Conservation (phyloP, 2,888 invertebrate species). For the Labia minor region DNA sequence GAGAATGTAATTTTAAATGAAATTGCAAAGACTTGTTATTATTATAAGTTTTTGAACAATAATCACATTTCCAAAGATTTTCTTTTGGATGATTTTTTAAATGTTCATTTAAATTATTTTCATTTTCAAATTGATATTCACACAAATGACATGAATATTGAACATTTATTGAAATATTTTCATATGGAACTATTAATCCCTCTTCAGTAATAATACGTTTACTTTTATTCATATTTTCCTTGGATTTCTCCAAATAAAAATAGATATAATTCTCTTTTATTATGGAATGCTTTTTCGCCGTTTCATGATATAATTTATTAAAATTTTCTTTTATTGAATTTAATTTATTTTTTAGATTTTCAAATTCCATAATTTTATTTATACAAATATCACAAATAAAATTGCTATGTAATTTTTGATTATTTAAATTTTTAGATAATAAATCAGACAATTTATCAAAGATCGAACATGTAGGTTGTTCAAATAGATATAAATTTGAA, state of each 20-base stretch:
- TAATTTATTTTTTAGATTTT: constrained; percentile 17
- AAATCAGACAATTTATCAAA: neutral
- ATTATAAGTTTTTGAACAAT: constrained; percentile 24
- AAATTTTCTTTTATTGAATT: constrained; percentile 18
- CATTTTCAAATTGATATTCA: constrained; percentile 26
- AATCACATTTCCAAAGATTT: constrained; percentile 24
- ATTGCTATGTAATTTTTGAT: constrained; percentile 22
- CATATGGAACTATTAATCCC: constrained; percentile 14
- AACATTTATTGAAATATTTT: neutral
- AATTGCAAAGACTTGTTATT: constrained; percentile 23
- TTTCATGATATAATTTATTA: constrained; percentile 19
- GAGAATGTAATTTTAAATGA: neutral
- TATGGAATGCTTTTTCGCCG: constrained; percentile 18
- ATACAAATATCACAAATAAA: constrained; percentile 22
- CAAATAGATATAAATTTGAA: neutral
- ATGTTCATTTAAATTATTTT: constrained; percentile 27
- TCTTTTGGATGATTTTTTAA: constrained; percentile 28
- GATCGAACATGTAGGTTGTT: neutral
- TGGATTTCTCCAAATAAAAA: neutral
- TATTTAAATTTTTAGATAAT: neutral
- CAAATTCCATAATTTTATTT: constrained; percentile 19
- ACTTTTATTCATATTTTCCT: neutral
- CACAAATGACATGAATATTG: constrained; percentile 25
- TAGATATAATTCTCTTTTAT: neutral
- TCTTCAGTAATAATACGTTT: constrained; percentile 16